These are phyloP conservation scores for Syngnathus rostellatus DNA, from an alignment of 2,797 vertebrate genomes.

Conservation along the genomic window DNA sequence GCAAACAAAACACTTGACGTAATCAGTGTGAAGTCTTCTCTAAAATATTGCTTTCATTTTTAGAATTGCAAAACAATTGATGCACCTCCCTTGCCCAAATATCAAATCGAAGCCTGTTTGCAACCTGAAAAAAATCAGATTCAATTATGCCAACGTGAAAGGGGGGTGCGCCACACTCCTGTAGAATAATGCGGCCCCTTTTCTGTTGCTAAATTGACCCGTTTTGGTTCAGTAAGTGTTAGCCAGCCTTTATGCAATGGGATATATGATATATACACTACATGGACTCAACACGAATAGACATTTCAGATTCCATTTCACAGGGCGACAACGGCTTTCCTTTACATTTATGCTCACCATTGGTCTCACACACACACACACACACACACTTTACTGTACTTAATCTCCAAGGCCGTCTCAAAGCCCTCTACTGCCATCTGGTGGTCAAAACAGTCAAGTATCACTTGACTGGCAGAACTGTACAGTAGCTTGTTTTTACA, in stretches of 20 bases:
- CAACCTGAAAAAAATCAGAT: not conserved
- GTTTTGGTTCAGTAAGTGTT: not conserved
- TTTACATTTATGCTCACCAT: conserved; percentile 2
- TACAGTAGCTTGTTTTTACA: not conserved
- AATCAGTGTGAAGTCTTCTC: not conserved
- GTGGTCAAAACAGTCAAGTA: conserved; percentile 38
- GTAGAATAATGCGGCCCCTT: not conserved
- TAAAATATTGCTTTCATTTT: no score
- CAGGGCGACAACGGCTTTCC: not conserved
- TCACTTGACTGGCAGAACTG: conserved; percentile 12
- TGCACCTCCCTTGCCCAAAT: not conserved
- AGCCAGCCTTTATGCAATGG: not conserved
- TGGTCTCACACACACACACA: not conserved
- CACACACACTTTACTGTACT: not conserved
- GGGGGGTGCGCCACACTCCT: not conserved
- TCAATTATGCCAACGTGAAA: not conserved
- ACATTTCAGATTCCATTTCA: conserved; percentile 1
- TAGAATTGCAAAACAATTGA: not conserved
- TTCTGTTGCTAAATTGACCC: not conserved
- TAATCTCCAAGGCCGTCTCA: not conserved
- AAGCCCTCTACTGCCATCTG: conserved; percentile 60
- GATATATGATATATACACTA: not conserved
- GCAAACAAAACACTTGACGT: not conserved
- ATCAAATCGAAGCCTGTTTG: not conserved
- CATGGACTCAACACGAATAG: not conserved